Percentiles rank a stretch among this genome's conserved stretches.
These are phyloP conservation scores for Speoplatyrhinus poulsoni DNA, from an alignment of 2,113 vertebrate genomes.

Conservation along the genomic window DNA sequence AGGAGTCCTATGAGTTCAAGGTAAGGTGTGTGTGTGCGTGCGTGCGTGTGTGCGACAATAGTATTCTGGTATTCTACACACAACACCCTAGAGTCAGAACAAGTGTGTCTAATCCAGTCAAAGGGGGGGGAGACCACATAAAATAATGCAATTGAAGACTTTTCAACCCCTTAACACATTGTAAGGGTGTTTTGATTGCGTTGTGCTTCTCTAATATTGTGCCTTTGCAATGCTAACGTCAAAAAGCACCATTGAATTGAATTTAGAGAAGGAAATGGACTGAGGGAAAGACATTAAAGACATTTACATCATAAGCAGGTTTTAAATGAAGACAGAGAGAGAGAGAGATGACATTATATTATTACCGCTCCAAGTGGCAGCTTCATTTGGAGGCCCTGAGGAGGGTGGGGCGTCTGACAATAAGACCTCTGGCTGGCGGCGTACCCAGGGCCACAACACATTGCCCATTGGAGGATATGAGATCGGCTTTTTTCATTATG, in stretches of 20 bases:
- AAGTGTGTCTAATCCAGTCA: neutral
- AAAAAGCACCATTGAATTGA: too few relatives aligned
- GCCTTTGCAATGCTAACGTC: too few relatives aligned
- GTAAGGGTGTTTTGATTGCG: too few relatives aligned
- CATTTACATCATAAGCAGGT: too few relatives aligned
- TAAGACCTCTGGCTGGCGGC: neutral
- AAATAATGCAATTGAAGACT: too few relatives aligned
- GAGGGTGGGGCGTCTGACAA: neutral
- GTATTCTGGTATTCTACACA: neutral
- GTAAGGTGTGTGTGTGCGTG: slow-evolving; percentile 58
- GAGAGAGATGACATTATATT: neutral
- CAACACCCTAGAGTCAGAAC: too few relatives aligned
- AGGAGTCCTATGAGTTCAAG: slow-evolving; percentile 99
- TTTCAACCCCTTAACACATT: too few relatives aligned
- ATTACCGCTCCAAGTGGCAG: neutral
- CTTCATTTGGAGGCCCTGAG: slow-evolving; percentile 1
- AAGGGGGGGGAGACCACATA: too few relatives aligned
- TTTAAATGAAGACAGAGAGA: neutral
- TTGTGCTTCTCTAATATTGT: too few relatives aligned
- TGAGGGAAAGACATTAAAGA: neutral
- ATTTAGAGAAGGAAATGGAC: neutral
- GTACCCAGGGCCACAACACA: too few relatives aligned
- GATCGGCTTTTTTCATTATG: too few relatives aligned
- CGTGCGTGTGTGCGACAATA: neutral
- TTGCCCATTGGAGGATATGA: too few relatives aligned